phyloP scores from a whole-genome alignment of 1,140 invertebrate species.

The Ceratina japonica region DNA sequence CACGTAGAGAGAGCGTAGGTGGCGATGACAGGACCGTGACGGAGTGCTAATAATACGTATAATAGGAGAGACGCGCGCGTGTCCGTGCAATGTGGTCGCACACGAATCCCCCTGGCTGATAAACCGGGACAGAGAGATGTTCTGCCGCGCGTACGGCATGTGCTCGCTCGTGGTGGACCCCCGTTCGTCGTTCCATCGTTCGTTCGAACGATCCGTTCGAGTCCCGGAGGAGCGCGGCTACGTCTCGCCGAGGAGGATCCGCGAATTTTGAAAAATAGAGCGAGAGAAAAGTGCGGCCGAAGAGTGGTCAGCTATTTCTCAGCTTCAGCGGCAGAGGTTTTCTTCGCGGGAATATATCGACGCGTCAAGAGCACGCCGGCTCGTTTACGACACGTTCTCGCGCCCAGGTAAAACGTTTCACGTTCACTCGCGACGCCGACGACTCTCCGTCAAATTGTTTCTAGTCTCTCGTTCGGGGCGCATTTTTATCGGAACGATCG shows the following conservation, averaged over 20 bases:
- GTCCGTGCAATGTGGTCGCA: slow-evolving; percentile 44
- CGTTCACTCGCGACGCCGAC: too few species aligned
- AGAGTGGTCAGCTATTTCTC: slow-evolving; percentile 73
- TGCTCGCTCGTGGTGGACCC: slow-evolving; percentile 2
- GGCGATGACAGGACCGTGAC: slow-evolving; percentile 73
- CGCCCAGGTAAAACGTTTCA: too few species aligned
- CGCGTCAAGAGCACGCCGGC: slow-evolving; percentile 76
- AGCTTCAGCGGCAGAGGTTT: slow-evolving; percentile 78
- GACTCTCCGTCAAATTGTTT: too few species aligned
- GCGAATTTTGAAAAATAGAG: too few species aligned
- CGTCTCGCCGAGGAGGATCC: too few species aligned
- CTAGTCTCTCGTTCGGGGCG: neutral
- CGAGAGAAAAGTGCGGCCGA: slow-evolving; percentile 18
- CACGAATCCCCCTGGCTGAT: slow-evolving; percentile 61
- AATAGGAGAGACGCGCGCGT: slow-evolving; percentile 58
- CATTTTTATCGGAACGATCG: neutral
- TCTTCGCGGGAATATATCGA: slow-evolving; percentile 78
- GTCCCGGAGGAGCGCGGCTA: too few species aligned
- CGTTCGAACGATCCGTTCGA: too few species aligned
- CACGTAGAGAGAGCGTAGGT: slow-evolving; percentile 58
- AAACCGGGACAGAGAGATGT: slow-evolving; percentile 36
- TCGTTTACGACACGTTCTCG: slow-evolving; percentile 74
- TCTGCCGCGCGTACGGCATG: slow-evolving; percentile 10
- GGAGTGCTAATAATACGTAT: slow-evolving; percentile 76
- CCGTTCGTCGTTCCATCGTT: neutral